Evolutionary conservation across 2,888 invertebrate species (phyloP), one percentile per base, ranked within the genome.

Genomic region (Herminia tarsipennalis): DNA sequence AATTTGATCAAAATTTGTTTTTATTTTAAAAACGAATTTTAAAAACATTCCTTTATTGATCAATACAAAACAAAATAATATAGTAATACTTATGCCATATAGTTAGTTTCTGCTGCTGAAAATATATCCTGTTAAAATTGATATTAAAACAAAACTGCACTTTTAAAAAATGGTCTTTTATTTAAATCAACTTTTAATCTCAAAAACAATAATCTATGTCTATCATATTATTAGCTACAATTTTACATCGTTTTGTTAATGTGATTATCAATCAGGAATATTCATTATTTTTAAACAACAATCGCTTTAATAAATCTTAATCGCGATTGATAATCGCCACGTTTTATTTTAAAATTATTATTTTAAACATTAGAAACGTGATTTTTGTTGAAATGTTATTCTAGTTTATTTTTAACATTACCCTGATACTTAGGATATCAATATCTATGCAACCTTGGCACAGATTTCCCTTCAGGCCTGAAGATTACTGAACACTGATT

Each of bases 401-500:
- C 46, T 57, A 65, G 44, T 51, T 57, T 53, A 55, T 42, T 51
- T 28, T 66, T 59, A 63, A 57, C 52, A 40, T 76, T 82, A 88
- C 87, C 88, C 86, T 88, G 87, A 76, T 71, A 61, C 55, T 72
- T 66, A 81, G 79, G 78, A 83, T 81, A 78, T 73, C 10, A 12
- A 2, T 27, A 72, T 74, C 70, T 67, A 65, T 76, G 75, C 77
- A 42, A 49, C 52, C 44, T 82, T 80, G 78, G 78, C 79, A 76
- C 78, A 73, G 69, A 67, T 65, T 51, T 48, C 57, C 53, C 18
- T 44, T 60, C 46, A 45, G 47, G 48, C 44, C 37, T 53, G 9
- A 14, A 21, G 5, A 14, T 18, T 2, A 13, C 8, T 16, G 12
- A 18, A 22, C 4, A 16, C 6, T 12, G 10, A 27, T 24, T 10